These are phyloP conservation scores for Gymnoscopelus microlampas DNA, from an alignment of 2,797 vertebrate genomes.

Conservation along the genomic window DNA sequence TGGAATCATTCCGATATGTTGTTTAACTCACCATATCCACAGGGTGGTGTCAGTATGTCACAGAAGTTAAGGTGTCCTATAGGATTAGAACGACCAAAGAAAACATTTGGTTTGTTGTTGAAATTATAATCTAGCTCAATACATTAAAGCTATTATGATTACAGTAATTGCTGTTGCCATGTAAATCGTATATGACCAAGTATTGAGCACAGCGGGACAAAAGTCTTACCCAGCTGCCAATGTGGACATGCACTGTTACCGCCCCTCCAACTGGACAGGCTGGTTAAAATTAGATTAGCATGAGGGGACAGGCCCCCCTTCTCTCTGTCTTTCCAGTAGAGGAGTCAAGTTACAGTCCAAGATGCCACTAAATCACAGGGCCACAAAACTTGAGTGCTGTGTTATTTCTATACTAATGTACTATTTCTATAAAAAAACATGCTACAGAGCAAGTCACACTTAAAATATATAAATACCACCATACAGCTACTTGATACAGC, in stretches of 20 bases:
- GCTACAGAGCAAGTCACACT: background rate
- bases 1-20: background rate
- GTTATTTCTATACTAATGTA: background rate
- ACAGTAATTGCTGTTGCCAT: no score
- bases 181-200: no score
- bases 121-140: no score
- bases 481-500: background rate
- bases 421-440: background rate
- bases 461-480: no score
- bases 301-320: constrained; percentile 22
- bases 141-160: no score
- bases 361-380: background rate
- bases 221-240: constrained; percentile 51
- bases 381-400: constrained; percentile 22
- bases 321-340: background rate
- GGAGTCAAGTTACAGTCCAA: background rate
- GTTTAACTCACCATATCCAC: constrained; percentile 58
- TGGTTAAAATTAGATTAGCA: constrained; percentile 71
- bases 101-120: background rate
- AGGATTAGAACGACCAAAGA: constrained; percentile 1
- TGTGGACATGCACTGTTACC: constrained; percentile 9
- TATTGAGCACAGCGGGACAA: constrained; percentile 2
- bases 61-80: constrained; percentile 22
- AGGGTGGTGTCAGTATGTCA: background rate
- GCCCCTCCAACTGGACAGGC: constrained; percentile 30